Percentiles rank a stretch among this genome's conserved stretches.
phyloP scores from a whole-genome alignment of 2,888 invertebrate genomes.

The Oxyscelio sp. region DNA sequence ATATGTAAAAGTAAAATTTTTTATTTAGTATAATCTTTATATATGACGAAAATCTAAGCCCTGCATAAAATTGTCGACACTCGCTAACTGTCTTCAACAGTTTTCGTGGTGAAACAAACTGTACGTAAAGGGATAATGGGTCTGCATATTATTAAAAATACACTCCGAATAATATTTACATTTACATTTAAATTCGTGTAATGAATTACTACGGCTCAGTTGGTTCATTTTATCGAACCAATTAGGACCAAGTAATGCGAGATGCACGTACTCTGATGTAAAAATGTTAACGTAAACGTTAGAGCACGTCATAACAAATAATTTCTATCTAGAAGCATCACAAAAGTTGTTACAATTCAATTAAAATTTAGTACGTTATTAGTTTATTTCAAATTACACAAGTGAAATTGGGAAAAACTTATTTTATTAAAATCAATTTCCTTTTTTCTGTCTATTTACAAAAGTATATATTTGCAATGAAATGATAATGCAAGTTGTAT shows the following conservation, averaged over 20 bases:
- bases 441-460: too few species aligned
- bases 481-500: too few species aligned
- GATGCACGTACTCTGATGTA: conserved; percentile 1
- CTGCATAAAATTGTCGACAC: conserved; percentile 8
- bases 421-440: too few species aligned
- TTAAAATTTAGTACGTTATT: background rate
- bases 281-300: conserved; percentile 47
- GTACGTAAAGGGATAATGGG: conserved; percentile 56
- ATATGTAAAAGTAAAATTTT: too few species aligned
- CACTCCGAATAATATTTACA: conserved; percentile 61
- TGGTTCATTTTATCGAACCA: conserved; percentile 41
- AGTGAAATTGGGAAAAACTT: too few species aligned
- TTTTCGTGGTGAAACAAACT: conserved; percentile 52
- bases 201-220: conserved; percentile 47
- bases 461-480: too few species aligned
- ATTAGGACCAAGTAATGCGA: conserved; percentile 40
- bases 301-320: conserved; percentile 22
- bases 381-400: background rate
- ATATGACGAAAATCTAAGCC: conserved; percentile 51
- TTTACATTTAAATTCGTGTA: conserved; percentile 53
- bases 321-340: conserved; percentile 13
- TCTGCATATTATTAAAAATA: conserved; percentile 55
- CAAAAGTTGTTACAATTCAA: conserved; percentile 16
- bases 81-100: conserved; percentile 59
- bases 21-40: conserved; percentile 60